Evolutionary conservation across 2,797 vertebrate genomes (phyloP).

Genomic region (Aselliscus stoliczkanus): DNA sequence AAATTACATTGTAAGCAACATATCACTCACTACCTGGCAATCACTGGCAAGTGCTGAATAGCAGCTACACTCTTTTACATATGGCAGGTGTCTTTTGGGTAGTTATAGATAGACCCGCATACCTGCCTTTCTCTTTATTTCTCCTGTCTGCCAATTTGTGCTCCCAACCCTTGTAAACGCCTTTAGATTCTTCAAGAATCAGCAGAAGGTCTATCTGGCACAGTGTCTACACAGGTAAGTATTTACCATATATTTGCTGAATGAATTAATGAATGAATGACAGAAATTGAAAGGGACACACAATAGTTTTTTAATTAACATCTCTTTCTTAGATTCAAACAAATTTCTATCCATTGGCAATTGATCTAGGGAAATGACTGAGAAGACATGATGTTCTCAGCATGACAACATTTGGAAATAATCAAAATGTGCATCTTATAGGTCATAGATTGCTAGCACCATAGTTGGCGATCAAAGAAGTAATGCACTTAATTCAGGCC

Average conservation of each 20-base stretch:
- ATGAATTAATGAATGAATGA: neutral
- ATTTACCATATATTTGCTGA: neutral
- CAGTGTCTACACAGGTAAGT: neutral
- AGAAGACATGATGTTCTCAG: slow-evolving; percentile 29
- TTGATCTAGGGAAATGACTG: neutral
- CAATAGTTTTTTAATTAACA: neutral
- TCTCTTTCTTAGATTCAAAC: neutral
- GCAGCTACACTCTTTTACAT: neutral
- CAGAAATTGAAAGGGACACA: neutral
- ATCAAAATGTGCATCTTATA: neutral
- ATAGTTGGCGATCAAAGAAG: slow-evolving; percentile 32
- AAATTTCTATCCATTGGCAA: neutral
- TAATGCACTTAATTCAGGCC: slow-evolving; percentile 47
- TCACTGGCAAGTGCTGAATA: neutral
- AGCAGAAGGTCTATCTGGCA: neutral
- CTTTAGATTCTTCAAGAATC: neutral
- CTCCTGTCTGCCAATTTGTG: neutral
- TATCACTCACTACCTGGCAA: neutral
- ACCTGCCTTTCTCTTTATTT: neutral
- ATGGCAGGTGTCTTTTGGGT: neutral
- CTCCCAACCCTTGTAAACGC: neutral
- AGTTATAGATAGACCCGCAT: neutral
- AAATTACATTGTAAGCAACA: neutral
- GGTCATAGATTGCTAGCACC: neutral
- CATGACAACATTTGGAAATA: slow-evolving; percentile 19